Evolutionary conservation across 2,113 vertebrate species (phyloP).

Genomic region (Lepus europaeus): DNA sequence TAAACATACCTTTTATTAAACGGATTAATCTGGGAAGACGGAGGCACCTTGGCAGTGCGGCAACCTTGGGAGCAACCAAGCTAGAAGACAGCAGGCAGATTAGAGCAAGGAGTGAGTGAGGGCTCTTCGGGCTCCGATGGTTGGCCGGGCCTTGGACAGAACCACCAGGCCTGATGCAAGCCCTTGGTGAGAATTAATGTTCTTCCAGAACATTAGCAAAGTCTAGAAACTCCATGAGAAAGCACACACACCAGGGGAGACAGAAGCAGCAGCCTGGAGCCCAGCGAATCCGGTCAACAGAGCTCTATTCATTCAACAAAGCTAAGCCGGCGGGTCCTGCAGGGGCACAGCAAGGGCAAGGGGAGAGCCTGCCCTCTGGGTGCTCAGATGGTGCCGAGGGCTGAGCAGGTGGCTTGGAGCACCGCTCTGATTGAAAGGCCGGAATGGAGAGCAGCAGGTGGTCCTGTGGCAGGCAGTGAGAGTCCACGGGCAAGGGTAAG

Average conservation of each 20-base stretch:
- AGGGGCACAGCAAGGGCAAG: not conserved
- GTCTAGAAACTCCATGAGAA: constrained; percentile 50
- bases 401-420: not conserved
- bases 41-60: not conserved
- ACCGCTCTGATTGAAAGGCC: not conserved
- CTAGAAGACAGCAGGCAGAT: not conserved
- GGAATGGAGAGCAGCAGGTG: not conserved
- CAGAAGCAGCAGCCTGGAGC: constrained; percentile 56
- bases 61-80: not conserved
- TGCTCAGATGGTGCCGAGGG: not conserved
- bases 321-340: not conserved
- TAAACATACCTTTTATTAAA: constrained; percentile 5
- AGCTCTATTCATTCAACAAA: not conserved
- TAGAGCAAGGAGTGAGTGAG: not conserved
- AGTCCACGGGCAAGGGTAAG: not conserved
- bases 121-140: not conserved
- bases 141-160: not conserved
- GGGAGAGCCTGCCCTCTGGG: not conserved
- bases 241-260: not conserved
- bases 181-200: not conserved
- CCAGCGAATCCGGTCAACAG: not conserved
- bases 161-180: constrained; percentile 57
- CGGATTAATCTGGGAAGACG: not conserved
- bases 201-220: constrained; percentile 55
- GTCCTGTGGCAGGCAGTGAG: not conserved